Base-by-base conservation (phyloP, 2,888 invertebrate species). In the Theretra japonica region DNA sequence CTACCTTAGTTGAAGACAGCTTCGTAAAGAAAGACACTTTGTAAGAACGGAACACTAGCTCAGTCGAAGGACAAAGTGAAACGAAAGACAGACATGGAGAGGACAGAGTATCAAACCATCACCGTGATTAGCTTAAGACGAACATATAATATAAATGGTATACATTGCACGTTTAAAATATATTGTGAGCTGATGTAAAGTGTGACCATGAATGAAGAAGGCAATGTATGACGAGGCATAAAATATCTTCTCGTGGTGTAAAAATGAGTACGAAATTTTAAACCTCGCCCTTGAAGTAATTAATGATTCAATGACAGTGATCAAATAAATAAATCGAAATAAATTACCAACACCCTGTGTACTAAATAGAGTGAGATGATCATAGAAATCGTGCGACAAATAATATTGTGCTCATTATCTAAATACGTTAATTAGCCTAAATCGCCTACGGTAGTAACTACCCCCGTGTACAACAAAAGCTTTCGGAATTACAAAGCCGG, bases 51-150 rank as follows among this genome's bases (percentile, higher is more conserved):
- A 74, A 72, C 73, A 73, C 76, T 75, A 76, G 76, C 73, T 77
- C 75, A 78, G 71, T 73, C 75, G 74, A 82, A 79, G 80, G 79
- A 80, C 74, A 78, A 81, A 80, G 76, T 82, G 79, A 82, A 77
- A 83, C 74, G 80, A 78, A 75, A 86, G 82, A 84, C 82, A 88
- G 85, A 88, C 82, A 84, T 82, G 81, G 83, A 69, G 81, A 80
- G 83, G 82, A 78, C 73, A 86, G 82, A 90, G 92, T 93, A 94
- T 93, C 94, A 93, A 94, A 94, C 94, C 94, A 90, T 91, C 94
- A 94, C 94, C 94, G 87, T 90, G 90, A 91, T 85, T 87, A 88
- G 88, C 86, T 8, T 70, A 73, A 75, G 73, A 77, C 76, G 73
- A 76, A 79, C 75, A 76, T 75, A 80, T 72, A 70, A 65, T 23